A percentile compares a stretch with the other conserved stretches of the same genome.
Conservation (phyloP, 2,888 invertebrate species). For the Macroteleia sp. region DNA sequence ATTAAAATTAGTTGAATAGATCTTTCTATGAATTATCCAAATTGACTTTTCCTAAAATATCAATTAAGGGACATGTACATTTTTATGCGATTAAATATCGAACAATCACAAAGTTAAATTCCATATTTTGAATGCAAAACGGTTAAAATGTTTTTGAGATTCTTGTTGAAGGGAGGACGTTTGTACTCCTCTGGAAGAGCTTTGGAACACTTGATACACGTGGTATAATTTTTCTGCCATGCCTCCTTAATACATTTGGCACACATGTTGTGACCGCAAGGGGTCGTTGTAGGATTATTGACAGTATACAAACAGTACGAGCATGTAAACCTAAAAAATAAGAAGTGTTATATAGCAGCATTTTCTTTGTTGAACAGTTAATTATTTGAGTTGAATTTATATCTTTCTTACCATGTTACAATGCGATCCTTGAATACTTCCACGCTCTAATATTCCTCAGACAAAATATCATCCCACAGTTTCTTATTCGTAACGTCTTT, state of each 20-base stretch:
- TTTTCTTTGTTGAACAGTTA: too few species aligned
- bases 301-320: constrained; percentile 91
- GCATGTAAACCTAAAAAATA: constrained; percentile 88
- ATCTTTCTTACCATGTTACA: constrained; percentile 74
- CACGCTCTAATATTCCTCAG: not conserved
- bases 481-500: constrained; percentile 87
- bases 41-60: too few species aligned
- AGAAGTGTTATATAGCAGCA: too few species aligned
- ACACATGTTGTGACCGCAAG: constrained; percentile 91
- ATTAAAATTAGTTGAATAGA: too few species aligned
- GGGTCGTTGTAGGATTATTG: constrained; percentile 89
- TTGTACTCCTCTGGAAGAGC: too few species aligned
- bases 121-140: constrained; percentile 78
- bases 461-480: constrained; percentile 86
- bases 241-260: constrained; percentile 88
- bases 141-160: constrained; percentile 86
- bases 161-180: too few species aligned
- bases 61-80: too few species aligned
- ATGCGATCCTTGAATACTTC: constrained; percentile 60
- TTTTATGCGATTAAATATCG: not conserved
- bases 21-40: too few species aligned
- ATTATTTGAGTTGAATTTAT: not conserved
- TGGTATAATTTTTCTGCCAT: constrained; percentile 86
- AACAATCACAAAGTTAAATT: constrained; percentile 4
- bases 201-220: constrained; percentile 90